These are phyloP conservation scores for Tetragonula clypearis DNA, from an alignment of 1,140 invertebrate species.

Conservation along the genomic window DNA sequence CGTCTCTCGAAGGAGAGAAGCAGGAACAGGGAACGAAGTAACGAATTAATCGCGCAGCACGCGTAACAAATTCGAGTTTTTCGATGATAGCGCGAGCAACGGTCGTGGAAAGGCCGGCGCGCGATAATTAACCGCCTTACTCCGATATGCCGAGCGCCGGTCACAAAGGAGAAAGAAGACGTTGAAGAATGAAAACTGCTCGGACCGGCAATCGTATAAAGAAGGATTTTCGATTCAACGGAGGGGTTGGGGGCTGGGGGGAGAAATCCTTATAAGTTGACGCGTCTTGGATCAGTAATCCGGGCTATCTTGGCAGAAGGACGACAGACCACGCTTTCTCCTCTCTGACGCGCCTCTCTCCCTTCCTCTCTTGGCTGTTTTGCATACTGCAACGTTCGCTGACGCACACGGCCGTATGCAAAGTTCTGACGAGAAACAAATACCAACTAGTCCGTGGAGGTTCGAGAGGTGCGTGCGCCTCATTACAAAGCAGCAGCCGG, in stretches of 20 bases:
- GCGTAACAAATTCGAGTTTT: not conserved
- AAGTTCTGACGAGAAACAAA: slow-evolving; percentile 68
- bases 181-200: slow-evolving; percentile 47
- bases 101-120: not conserved
- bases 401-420: slow-evolving; percentile 60
- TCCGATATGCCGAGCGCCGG: not conserved
- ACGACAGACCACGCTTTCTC: slow-evolving; percentile 34
- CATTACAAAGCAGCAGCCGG: slow-evolving; percentile 58
- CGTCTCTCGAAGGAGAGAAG: not conserved
- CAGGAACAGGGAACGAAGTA: not conserved
- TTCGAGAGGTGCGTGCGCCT: slow-evolving; percentile 61
- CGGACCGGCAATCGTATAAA: slow-evolving; percentile 25
- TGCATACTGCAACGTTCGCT: slow-evolving; percentile 55
- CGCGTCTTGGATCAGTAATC: slow-evolving; percentile 55
- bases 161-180: slow-evolving; percentile 26
- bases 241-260: not conserved
- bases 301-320: slow-evolving; percentile 44
- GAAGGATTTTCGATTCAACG: slow-evolving; percentile 55
- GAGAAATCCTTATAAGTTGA: slow-evolving; percentile 56
- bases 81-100: not conserved
- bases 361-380: slow-evolving; percentile 26
- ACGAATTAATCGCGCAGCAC: not conserved
- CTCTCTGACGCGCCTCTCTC: slow-evolving; percentile 43
- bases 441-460: slow-evolving; percentile 59
- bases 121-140: slow-evolving; percentile 51